Base-by-base conservation (phyloP, 2,888 invertebrate species). In the Aporophyla nigra region DNA sequence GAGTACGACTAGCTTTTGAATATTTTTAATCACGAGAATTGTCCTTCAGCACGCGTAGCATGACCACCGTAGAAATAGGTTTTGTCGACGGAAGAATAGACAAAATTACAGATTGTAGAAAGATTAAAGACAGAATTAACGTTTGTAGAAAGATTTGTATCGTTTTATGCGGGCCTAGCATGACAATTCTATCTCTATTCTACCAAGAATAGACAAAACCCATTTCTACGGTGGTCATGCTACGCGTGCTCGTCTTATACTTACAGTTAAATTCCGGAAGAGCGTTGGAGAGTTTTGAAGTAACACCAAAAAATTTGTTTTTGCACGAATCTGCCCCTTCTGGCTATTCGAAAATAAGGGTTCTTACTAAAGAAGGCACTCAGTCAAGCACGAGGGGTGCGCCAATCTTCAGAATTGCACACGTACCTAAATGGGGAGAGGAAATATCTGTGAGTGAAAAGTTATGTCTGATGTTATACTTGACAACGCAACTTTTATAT, bases 361-460 rank as follows among this genome's bases (percentile, higher is more conserved):
- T 71, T 43, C 56, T 14, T 61, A 67, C 62, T 68, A 54, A 80
- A 58, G 70, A 66, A 71, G 76, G 81, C 58, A 81, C 82, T 80
- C 63, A 81, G 81, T 68, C 53, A 27, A 33, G 66, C 63, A 54
- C 58, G 21, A 71, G 82, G 81, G 76, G 81, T 53, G 68, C 43
- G 80, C 40, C 75, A 46, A 76, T 76, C 71, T 81, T 76, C 53
- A 33, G 40, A 53, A 62, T 46, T 51, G 65, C 75, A 62, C 71
- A 27, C 67, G 67, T 51, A 54, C 54, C 59, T 16, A 27, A 61
- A 56, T 33, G 21, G 53, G 21, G 5, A 76, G 76, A 67, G 81
- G 54, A 67, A 40, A 21, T 7, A 63, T 54, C 7, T 40, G n/a
- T 66, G 54, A 75, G 65, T 69, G 65, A 74, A 69, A 80, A 75